Percentiles rank a stretch among this genome's conserved stretches.
Evolutionary conservation across 1,140 invertebrate genomes (phyloP).

Genomic region (Dendroctonus valens): DNA sequence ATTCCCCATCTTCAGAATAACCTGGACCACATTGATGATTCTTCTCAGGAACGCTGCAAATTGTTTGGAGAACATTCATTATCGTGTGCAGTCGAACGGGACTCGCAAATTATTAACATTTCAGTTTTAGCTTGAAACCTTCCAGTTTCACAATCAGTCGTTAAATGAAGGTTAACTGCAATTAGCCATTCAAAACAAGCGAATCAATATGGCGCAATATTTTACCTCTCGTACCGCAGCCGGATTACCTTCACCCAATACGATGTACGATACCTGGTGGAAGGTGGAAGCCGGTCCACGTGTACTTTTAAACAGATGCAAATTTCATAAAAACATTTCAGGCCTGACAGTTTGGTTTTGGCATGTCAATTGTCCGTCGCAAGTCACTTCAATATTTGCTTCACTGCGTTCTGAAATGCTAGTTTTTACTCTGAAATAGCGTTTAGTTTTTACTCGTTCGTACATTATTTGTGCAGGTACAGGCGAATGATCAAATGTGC

Average conservation of each 20-base stretch:
- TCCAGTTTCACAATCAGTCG: conserved; percentile 25
- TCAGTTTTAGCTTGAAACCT: conserved; percentile 9
- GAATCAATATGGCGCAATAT: conserved; percentile 21
- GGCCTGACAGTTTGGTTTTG: too few relatives aligned
- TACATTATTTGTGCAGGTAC: too few relatives aligned
- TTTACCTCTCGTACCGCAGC: conserved; percentile 15
- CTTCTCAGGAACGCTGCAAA: conserved; percentile 35
- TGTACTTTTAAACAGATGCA: too few relatives aligned
- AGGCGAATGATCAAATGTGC: too few relatives aligned
- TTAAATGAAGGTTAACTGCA: conserved; percentile 22
- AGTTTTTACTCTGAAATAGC: too few relatives aligned
- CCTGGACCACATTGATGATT: conserved; percentile 32
- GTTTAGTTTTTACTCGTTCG: too few relatives aligned
- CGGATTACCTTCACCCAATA: conserved; percentile 22
- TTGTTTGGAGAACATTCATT: conserved; percentile 44
- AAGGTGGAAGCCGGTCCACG: too few relatives aligned
- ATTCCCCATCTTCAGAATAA: conserved; percentile 39
- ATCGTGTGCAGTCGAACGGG: conserved; percentile 29
- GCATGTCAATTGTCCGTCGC: too few relatives aligned
- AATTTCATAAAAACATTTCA: too few relatives aligned
- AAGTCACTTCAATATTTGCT: too few relatives aligned
- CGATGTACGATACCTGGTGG: not conserved
- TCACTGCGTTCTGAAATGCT: too few relatives aligned
- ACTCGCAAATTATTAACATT: conserved; percentile 28
- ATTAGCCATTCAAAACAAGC: conserved; percentile 15